These are phyloP conservation scores for Orgyia antiqua DNA, from an alignment of 2,888 invertebrate genomes.

Conservation along the genomic window DNA sequence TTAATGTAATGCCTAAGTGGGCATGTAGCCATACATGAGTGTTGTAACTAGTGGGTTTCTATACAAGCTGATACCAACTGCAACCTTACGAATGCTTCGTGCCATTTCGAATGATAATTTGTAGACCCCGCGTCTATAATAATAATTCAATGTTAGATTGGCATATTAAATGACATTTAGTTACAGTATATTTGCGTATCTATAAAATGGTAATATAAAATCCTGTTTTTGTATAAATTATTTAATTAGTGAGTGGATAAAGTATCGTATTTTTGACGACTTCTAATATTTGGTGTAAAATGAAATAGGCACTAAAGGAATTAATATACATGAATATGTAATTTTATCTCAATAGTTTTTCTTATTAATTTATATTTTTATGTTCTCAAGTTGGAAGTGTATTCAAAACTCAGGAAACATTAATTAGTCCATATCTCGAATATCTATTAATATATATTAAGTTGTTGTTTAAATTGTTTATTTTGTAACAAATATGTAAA, in stretches of 20 bases:
- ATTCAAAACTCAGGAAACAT: too few species aligned
- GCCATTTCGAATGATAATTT: conserved; percentile 43
- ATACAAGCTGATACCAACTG: conserved; percentile 16
- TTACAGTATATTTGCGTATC: conserved; percentile 20
- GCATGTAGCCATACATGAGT: conserved; percentile 38
- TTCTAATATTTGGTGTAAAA: neutral
- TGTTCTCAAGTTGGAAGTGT: too few species aligned
- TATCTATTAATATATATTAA: too few species aligned
- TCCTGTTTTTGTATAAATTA: conserved; percentile 15
- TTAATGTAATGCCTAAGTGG: conserved; percentile 65
- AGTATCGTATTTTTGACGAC: neutral
- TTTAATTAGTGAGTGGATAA: conserved; percentile 12
- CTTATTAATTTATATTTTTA: too few species aligned
- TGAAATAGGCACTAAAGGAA: neutral
- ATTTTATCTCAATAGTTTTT: too few species aligned
- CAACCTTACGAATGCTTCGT: conserved; percentile 18
- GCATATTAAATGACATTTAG: conserved; percentile 25
- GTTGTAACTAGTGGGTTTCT: conserved; percentile 30
- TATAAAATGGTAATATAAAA: conserved; percentile 14
- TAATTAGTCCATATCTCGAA: too few species aligned
- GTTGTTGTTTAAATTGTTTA: too few species aligned
- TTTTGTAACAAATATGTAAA: too few species aligned
- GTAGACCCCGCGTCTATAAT: conserved; percentile 32
- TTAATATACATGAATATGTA: conserved; percentile 1
- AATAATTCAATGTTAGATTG: conserved; percentile 28